phyloP scores from a whole-genome alignment of 2,888 invertebrate species.

The Drosophila multiciliata region DNA sequence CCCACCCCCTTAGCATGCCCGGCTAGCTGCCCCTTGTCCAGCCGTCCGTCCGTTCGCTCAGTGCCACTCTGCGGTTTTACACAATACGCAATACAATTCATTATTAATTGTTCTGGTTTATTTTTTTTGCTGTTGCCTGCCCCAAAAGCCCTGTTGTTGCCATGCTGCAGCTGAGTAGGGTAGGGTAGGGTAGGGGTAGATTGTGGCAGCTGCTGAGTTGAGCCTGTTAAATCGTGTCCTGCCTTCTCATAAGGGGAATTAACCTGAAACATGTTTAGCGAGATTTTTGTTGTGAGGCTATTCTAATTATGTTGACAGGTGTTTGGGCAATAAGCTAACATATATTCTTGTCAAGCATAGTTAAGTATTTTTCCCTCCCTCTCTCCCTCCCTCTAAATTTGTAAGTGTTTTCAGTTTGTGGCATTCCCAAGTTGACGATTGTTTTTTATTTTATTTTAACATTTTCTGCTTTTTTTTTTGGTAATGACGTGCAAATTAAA shows the following conservation, averaged over 20 bases:
- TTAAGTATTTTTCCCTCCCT: background rate
- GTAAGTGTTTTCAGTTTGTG: slow-evolving; percentile 23
- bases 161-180: background rate
- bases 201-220: background rate
- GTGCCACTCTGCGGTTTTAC: slow-evolving; percentile 60
- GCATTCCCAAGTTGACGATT: background rate
- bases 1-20: background rate
- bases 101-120: slow-evolving; percentile 78
- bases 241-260: slow-evolving; percentile 51
- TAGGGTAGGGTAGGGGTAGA: background rate
- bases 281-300: background rate
- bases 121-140: slow-evolving; percentile 24
- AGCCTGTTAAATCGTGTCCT: background rate
- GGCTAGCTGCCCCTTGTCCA: background rate
- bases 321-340: background rate
- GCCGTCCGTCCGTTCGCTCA: background rate
- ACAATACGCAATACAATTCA: slow-evolving; percentile 80
- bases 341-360: slow-evolving; percentile 1
- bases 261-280: slow-evolving; percentile 60
- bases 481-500: slow-evolving; percentile 73
- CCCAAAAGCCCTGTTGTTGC: slow-evolving; percentile 1
- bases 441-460: slow-evolving; percentile 6
- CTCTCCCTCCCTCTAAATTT: background rate
- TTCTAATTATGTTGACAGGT: slow-evolving; percentile 5
- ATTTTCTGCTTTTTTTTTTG: slow-evolving; percentile 3